Conservation (phyloP, 2,113 vertebrate species). For the Chlamydotis undulata region DNA sequence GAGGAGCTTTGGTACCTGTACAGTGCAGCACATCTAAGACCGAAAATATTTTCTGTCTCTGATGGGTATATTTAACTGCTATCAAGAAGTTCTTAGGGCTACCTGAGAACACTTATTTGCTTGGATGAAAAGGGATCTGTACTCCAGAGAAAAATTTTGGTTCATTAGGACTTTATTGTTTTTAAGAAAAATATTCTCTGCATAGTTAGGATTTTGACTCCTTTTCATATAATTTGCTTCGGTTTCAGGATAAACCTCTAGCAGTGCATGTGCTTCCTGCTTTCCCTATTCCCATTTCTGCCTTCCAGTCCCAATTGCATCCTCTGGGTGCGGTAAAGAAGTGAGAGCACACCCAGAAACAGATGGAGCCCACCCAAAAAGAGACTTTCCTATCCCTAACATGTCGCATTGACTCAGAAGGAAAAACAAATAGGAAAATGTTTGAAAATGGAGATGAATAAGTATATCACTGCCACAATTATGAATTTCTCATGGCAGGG, state of each 20-base stretch:
- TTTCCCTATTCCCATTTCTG: neutral
- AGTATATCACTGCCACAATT: neutral
- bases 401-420: neutral
- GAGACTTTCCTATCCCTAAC: neutral
- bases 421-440: neutral
- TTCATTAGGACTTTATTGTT: neutral
- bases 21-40: neutral
- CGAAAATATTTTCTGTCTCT: neutral
- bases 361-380: slow-evolving; percentile 45
- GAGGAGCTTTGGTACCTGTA: neutral
- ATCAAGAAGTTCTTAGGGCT: neutral
- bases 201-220: neutral
- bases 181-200: neutral
- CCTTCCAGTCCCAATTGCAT: neutral
- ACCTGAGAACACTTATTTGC: neutral
- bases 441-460: neutral
- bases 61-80: neutral
- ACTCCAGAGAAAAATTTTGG: neutral
- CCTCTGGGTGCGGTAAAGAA: neutral
- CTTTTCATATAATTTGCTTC: neutral
- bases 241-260: neutral
- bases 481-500: neutral
- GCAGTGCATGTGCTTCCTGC: neutral
- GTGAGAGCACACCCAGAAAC: neutral
- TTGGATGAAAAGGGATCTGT: neutral